These are phyloP conservation scores for Danionella cerebrum DNA, from an alignment of 2,113 vertebrate genomes.

Conservation along the genomic window DNA sequence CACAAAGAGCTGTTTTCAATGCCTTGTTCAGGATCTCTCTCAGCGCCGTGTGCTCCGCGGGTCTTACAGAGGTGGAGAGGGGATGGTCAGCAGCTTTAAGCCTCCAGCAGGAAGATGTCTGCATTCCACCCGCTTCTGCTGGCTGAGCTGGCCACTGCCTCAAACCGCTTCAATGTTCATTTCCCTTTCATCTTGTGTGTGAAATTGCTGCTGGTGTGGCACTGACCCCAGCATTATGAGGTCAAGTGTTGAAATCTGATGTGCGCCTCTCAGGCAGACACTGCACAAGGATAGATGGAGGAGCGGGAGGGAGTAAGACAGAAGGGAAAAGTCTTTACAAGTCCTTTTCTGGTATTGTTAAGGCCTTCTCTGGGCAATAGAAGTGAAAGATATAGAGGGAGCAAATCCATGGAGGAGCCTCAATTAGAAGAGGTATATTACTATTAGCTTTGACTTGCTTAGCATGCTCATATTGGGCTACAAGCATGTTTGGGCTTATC, in stretches of 20 bases:
- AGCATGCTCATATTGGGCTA: no score
- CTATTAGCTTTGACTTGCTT: no score
- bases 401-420: background rate
- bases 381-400: background rate
- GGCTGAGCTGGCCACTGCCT: conserved; percentile 37
- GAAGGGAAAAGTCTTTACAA: conserved; percentile 18
- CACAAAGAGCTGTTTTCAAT: conserved; percentile 10
- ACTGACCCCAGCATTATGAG: conserved; percentile 51
- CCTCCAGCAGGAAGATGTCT: conserved; percentile 31
- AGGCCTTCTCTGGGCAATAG: background rate
- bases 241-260: conserved; percentile 53
- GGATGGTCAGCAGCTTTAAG: conserved; percentile 14
- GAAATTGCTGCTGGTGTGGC: conserved; percentile 51
- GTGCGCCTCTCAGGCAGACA: conserved; percentile 39
- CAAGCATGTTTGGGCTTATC: no score
- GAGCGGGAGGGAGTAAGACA: conserved; percentile 3
- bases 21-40: conserved; percentile 11
- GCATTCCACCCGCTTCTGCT: conserved; percentile 32
- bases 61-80: conserved; percentile 8
- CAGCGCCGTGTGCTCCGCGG: background rate
- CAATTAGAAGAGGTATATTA: no score
- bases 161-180: conserved; percentile 44
- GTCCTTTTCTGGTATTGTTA: conserved; percentile 14
- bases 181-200: conserved; percentile 58
- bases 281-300: conserved; percentile 19